Evolutionary conservation across 2,113 vertebrate genomes (phyloP).

Genomic region (Lontra canadensis): DNA sequence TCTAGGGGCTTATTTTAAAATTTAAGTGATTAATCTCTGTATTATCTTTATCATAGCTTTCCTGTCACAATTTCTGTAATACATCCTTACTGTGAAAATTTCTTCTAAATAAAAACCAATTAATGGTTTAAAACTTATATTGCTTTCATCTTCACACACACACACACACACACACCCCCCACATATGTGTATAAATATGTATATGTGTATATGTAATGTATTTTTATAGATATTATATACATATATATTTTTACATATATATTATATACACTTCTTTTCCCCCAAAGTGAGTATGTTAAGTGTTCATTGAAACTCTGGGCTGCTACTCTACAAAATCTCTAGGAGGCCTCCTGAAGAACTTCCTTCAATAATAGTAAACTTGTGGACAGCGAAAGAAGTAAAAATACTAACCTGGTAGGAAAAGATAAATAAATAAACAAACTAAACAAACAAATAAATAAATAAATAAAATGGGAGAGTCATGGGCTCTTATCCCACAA

Average conservation of each 20-base stretch:
- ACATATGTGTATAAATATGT: neutral
- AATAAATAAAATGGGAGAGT: neutral
- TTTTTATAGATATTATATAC: neutral
- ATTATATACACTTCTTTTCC: neutral
- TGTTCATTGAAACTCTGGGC: neutral
- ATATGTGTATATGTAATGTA: neutral
- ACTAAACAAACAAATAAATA: neutral
- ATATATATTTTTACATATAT: neutral
- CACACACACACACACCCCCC: neutral
- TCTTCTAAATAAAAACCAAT: slow-evolving; percentile 17
- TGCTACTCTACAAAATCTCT: neutral
- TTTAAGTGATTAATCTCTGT: neutral
- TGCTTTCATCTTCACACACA: neutral
- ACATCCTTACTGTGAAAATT: neutral
- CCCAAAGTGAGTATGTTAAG: neutral
- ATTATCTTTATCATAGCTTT: neutral
- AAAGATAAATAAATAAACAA: neutral
- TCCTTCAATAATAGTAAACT: neutral
- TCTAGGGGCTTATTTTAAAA: neutral
- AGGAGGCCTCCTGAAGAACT: neutral
- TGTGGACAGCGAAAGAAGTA: neutral
- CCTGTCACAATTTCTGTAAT: neutral
- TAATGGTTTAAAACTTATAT: neutral
- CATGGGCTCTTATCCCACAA: neutral
- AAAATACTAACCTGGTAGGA: neutral